Evolutionary conservation across 2,113 vertebrate species (phyloP).

Genomic region (Cygnus buccinator): DNA sequence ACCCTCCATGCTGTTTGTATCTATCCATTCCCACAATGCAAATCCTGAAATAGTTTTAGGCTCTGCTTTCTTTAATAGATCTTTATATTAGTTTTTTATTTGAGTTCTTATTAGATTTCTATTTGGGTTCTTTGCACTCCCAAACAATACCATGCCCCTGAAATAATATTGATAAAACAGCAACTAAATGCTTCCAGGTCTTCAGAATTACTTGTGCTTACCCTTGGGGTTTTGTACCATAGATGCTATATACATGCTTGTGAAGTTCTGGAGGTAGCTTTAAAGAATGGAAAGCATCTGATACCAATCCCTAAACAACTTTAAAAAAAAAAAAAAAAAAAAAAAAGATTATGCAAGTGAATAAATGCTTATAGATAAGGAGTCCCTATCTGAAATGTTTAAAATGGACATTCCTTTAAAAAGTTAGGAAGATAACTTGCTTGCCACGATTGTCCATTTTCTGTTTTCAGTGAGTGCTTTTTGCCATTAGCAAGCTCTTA

Average conservation of each 20-base stretch:
- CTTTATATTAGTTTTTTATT: neutral
- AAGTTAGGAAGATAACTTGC: neutral
- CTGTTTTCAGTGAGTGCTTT: neutral
- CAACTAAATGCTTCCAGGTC: neutral
- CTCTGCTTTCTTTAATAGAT: neutral
- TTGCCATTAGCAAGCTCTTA: neutral
- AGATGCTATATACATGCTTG: neutral
- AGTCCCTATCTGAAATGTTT: neutral
- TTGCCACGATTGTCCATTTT: neutral
- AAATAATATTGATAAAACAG: neutral
- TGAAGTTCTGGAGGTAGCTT: neutral
- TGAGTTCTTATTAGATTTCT: neutral
- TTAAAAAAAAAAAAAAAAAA: neutral
- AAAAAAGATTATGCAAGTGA: neutral
- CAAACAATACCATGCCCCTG: neutral
- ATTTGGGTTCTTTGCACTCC: neutral
- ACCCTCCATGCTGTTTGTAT: neutral
- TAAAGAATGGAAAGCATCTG: neutral
- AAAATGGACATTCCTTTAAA: neutral
- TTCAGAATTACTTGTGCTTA: neutral
- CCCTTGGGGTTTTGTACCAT: neutral
- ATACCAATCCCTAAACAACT: neutral
- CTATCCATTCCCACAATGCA: neutral
- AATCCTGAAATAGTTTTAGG: neutral
- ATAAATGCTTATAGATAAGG: neutral